phyloP scores from a whole-genome alignment of 2,797 vertebrate genomes.

The Schizothorax lantsangensis region DNA sequence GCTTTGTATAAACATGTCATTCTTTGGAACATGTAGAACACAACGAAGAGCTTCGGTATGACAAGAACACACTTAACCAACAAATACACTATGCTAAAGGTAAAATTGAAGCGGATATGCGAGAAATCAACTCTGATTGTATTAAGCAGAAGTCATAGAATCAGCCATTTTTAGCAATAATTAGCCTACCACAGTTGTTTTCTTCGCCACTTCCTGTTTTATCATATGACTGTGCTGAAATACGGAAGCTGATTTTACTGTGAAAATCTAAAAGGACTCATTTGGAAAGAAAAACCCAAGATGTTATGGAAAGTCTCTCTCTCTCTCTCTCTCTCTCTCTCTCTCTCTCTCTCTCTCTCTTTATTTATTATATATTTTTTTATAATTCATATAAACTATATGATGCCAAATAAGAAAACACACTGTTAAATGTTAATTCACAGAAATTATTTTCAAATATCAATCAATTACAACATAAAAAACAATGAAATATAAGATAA shows the following conservation, averaged over 20 bases:
- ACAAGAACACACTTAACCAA: slow-evolving; percentile 7
- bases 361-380: fast-evolving
- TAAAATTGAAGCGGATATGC: neutral
- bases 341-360: too few relatives aligned
- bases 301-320: neutral
- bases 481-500: neutral
- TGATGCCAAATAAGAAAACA: neutral
- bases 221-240: slow-evolving; percentile 40
- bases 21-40: slow-evolving; percentile 48
- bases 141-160: neutral
- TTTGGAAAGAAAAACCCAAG: neutral
- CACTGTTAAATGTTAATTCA: neutral
- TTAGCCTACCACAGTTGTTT: slow-evolving; percentile 27
- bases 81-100: neutral
- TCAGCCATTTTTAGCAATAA: slow-evolving; percentile 32
- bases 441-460: neutral
- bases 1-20: slow-evolving; percentile 51
- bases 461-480: neutral
- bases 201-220: slow-evolving; percentile 53
- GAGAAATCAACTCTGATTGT: neutral
- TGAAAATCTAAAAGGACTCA: neutral
- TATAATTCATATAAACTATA: neutral
- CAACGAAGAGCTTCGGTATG: slow-evolving; percentile 3
- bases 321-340: too few relatives aligned
- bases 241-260: slow-evolving; percentile 31